Percentiles rank a stretch among this genome's conserved stretches.
Evolutionary conservation across 2,888 invertebrate species (phyloP).

Genomic region (Glaucopsyche alexis): DNA sequence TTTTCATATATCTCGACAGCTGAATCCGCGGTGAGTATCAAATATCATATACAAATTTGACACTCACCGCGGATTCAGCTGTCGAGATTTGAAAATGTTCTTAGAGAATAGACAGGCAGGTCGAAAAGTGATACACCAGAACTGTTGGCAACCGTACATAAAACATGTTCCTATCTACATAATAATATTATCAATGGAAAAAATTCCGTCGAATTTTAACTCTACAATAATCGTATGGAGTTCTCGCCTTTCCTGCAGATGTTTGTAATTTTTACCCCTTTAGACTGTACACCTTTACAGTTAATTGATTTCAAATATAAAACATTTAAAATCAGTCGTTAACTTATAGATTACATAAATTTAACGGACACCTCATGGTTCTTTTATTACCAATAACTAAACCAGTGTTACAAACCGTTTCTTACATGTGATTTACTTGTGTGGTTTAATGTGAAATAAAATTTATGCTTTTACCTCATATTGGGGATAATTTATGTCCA

Average conservation of each 20-base stretch:
- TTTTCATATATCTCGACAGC: too few species aligned
- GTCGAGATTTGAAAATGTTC: too few species aligned
- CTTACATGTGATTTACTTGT: not conserved
- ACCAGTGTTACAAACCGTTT: not conserved
- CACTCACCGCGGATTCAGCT: too few species aligned
- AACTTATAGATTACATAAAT: not conserved
- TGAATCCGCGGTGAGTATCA: too few species aligned
- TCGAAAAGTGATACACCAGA: too few species aligned
- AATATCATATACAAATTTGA: too few species aligned
- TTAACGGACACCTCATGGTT: not conserved
- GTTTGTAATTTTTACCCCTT: not conserved
- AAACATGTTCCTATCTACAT: too few species aligned
- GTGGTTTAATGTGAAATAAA: not conserved
- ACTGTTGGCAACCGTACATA: too few species aligned
- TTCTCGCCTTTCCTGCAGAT: not conserved
- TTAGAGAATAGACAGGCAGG: too few species aligned
- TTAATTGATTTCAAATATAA: not conserved
- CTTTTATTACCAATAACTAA: constrained; percentile 10
- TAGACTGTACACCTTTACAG: too few species aligned
- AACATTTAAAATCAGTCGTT: not conserved
- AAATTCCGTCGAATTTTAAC: not conserved
- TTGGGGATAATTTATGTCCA: not conserved
- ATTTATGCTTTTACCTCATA: constrained; percentile 5
- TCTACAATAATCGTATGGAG: not conserved
- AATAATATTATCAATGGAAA: too few species aligned